Conservation (phyloP, 2,888 invertebrate species). For the Caenorhabditis sp. region DNA sequence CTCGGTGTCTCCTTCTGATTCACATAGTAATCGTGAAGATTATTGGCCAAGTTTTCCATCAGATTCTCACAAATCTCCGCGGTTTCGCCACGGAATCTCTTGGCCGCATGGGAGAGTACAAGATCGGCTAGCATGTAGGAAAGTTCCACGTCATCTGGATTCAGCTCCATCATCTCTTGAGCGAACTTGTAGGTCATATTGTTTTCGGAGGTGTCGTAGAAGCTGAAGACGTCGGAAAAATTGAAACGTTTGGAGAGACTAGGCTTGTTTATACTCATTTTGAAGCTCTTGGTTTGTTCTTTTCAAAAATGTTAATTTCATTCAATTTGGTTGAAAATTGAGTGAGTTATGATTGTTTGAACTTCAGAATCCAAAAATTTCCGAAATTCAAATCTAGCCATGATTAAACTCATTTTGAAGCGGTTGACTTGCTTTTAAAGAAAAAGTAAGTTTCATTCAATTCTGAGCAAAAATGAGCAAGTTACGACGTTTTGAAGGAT, state of each 20-base stretch:
- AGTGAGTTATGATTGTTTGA: background rate
- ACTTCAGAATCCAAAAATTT: background rate
- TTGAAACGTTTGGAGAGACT: background rate
- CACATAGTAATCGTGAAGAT: conserved; percentile 44
- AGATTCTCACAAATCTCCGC: conserved; percentile 30
- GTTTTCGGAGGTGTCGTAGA: conserved; percentile 44
- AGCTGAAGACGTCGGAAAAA: conserved; percentile 7
- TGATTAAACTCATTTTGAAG: conserved; percentile 15
- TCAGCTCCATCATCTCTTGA: conserved; percentile 17
- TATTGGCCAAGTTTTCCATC: conserved; percentile 10
- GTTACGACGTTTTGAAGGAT: background rate
- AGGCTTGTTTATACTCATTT: conserved; percentile 5
- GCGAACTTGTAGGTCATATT: conserved; percentile 33
- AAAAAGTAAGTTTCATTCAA: background rate
- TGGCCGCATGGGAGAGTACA: conserved; percentile 9
- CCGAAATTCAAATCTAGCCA: conserved; percentile 7
- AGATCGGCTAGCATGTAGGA: conserved; percentile 35
- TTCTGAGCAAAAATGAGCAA: background rate
- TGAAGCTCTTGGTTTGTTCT: background rate
- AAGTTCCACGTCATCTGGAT: conserved; percentile 35
- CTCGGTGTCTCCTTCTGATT: conserved; percentile 24
- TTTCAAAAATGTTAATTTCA: background rate
- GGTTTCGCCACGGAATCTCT: conserved; percentile 31
- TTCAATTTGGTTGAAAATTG: background rate
- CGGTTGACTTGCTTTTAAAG: background rate